Conservation (phyloP, 2,797 vertebrate species). For the Danionella dracula region DNA sequence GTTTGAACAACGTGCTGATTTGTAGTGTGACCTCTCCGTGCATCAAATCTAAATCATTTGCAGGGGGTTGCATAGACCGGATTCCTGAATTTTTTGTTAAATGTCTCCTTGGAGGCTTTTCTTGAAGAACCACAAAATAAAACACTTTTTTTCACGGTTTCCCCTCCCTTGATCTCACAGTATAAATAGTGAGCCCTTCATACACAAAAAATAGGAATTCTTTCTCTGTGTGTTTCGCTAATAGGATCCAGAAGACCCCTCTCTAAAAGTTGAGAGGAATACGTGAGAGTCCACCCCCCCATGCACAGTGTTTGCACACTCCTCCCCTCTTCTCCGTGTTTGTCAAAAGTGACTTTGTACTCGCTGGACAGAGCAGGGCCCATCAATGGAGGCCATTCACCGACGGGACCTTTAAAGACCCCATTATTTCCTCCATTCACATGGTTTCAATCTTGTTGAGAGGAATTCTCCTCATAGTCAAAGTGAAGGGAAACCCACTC, state of each 20-base stretch:
- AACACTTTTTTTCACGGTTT: constrained; percentile 60
- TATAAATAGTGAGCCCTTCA: constrained; percentile 15
- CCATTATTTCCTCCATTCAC: constrained; percentile 79
- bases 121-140: constrained; percentile 71
- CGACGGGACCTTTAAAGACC: constrained; percentile 70
- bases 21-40: constrained; percentile 77
- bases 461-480: constrained; percentile 71
- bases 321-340: constrained; percentile 26
- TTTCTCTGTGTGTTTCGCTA: constrained; percentile 20
- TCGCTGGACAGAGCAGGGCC: constrained; percentile 66
- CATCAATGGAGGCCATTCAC: constrained; percentile 75
- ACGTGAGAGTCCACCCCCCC: constrained; percentile 53
- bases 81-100: constrained; percentile 74
- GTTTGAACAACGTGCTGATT: constrained; percentile 79
- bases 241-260: constrained; percentile 46
- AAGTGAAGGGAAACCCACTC: constrained; percentile 63
- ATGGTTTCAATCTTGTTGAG: constrained; percentile 78
- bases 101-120: constrained; percentile 70
- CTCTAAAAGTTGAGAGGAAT: constrained; percentile 40
- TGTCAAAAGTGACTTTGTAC: constrained; percentile 80
- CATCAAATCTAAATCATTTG: constrained; percentile 81
- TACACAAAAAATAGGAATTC: constrained; percentile 30
- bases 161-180: constrained; percentile 45
- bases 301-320: background rate
- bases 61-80: constrained; percentile 72